Percentiles rank a stretch among this genome's conserved stretches.
These are phyloP conservation scores for Bolinopsis microptera DNA, from an alignment of 37 sponge, comb jelly and placozoan species.

Conservation along the genomic window DNA sequence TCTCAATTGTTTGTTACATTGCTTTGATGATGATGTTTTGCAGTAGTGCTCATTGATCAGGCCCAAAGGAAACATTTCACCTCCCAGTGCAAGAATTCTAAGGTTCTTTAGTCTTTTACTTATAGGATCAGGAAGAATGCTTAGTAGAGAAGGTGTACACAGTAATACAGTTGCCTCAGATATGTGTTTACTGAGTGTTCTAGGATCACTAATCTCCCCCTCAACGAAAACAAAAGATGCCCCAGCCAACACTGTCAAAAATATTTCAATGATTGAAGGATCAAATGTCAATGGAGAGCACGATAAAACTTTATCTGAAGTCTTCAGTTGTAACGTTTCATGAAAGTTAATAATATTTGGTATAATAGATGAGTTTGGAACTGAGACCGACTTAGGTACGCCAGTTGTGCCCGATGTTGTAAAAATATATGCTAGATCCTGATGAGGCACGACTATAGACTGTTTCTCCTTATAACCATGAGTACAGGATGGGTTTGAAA, in stretches of 20 bases:
- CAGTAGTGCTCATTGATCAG: background rate
- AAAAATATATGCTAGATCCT: background rate
- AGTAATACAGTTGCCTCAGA: background rate
- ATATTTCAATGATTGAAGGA: constrained; percentile 42
- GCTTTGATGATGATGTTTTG: background rate
- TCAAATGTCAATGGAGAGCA: constrained; percentile 52
- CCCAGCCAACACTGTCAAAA: constrained; percentile 12
- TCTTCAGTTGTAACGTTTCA: background rate
- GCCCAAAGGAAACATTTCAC: constrained; percentile 40
- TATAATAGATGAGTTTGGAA: constrained; percentile 60
- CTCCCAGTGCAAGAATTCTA: constrained; percentile 22
- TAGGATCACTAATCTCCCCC: background rate
- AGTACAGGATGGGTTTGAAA: background rate
- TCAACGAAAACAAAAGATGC: constrained; percentile 7
- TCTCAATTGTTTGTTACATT: background rate
- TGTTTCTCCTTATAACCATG: background rate
- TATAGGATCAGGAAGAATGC: background rate
- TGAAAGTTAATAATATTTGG: constrained; percentile 35
- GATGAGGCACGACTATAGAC: background rate
- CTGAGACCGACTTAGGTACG: background rate
- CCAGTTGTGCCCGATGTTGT: constrained; percentile 61
- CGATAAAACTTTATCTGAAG: background rate
- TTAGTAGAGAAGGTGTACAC: constrained; percentile 42
- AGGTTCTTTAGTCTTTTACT: background rate
- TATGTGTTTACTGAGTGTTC: background rate